Evolutionary conservation across 2,113 vertebrate genomes (phyloP).

Genomic region (Xenus cinereus): DNA sequence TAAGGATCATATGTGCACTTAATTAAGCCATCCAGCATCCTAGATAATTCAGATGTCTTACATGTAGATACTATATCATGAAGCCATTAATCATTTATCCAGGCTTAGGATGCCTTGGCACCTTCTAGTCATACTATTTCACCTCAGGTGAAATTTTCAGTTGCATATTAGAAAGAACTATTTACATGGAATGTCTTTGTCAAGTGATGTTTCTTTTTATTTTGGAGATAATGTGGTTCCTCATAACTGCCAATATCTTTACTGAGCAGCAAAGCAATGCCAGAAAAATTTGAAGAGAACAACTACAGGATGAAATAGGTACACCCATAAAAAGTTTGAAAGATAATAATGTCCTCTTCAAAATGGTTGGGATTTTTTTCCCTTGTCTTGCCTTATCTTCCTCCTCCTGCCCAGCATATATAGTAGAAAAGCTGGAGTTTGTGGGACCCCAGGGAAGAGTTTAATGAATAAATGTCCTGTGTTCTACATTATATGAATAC

Average conservation of each 20-base stretch:
- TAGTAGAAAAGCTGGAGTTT: neutral
- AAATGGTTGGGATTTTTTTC: neutral
- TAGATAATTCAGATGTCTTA: neutral
- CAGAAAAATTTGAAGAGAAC: neutral
- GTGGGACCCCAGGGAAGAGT: constrained; percentile 42
- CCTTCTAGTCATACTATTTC: neutral
- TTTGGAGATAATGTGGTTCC: neutral
- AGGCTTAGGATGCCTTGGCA: neutral
- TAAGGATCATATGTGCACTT: neutral
- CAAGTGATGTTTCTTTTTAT: neutral
- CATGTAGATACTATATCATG: neutral
- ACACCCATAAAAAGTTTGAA: neutral
- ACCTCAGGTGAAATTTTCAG: neutral
- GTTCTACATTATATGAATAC: constrained; percentile 18
- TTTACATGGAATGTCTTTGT: neutral
- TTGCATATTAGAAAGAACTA: neutral
- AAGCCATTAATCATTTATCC: neutral
- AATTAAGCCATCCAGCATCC: neutral
- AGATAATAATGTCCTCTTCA: neutral
- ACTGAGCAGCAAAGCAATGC: neutral
- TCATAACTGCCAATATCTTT: neutral
- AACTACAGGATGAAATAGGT: neutral
- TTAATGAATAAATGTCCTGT: constrained; percentile 50
- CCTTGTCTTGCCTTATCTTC: neutral
- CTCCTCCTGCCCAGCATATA: neutral